These are phyloP conservation scores for Leistus spinibarbis DNA, from an alignment of 2,888 invertebrate genomes.

Conservation along the genomic window DNA sequence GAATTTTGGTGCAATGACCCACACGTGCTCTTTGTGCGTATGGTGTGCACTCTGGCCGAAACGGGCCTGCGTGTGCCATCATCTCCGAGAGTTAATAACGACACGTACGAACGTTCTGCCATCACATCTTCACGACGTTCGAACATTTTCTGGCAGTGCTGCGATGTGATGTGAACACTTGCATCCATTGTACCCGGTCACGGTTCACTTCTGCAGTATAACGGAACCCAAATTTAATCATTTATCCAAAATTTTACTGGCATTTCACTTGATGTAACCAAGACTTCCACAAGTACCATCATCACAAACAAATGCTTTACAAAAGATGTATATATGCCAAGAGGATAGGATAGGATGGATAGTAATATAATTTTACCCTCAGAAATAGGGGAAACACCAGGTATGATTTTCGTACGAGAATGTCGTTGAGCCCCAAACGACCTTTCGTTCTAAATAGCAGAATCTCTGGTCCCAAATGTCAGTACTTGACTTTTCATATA, in stretches of 20 bases:
- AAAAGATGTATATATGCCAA: not conserved
- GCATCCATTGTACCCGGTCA: not conserved
- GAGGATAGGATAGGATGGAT: too few species aligned
- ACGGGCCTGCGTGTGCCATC: too few species aligned
- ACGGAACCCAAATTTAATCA: not conserved
- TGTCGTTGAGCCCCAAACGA: not conserved
- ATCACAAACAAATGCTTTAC: not conserved
- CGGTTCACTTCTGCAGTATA: not conserved
- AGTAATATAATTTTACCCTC: too few species aligned
- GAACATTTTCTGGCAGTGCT: not conserved
- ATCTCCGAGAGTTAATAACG: not conserved
- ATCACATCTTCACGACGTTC: not conserved
- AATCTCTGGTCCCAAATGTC: not conserved
- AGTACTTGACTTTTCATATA: not conserved
- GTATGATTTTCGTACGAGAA: too few species aligned
- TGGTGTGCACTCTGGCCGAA: not conserved
- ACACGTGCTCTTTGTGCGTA: constrained; percentile 12
- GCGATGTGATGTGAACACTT: not conserved
- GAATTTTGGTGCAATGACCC: constrained; percentile 51
- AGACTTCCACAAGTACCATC: not conserved
- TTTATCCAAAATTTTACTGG: not conserved
- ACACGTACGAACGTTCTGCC: not conserved
- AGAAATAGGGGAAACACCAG: too few species aligned
- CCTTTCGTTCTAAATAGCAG: not conserved
- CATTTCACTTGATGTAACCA: not conserved